Evolutionary conservation across 2,888 invertebrate genomes (phyloP).

Genomic region (Serripes groenlandicus): DNA sequence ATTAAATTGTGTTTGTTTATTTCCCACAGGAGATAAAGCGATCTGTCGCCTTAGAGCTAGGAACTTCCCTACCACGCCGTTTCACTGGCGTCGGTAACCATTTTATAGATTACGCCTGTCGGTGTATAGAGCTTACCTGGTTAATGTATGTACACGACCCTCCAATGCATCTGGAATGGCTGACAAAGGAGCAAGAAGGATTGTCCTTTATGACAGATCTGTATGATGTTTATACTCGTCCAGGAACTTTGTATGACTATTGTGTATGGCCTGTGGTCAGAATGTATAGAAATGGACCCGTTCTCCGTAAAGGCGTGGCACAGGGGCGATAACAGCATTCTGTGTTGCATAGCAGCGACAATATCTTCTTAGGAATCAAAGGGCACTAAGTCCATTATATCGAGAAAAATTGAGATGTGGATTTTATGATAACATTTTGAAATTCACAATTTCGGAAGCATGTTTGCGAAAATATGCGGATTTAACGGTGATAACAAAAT

Average conservation of each 20-base stretch:
- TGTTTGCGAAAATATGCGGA: too few relatives aligned
- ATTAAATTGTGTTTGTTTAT: too few relatives aligned
- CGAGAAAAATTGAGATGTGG: too few relatives aligned
- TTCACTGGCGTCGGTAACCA: conserved; percentile 63
- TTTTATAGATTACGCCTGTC: conserved; percentile 57
- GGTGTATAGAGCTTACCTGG: conserved; percentile 63
- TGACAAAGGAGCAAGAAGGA: conserved; percentile 63
- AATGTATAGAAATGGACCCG: conserved; percentile 55
- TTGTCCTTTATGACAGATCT: conserved; percentile 47
- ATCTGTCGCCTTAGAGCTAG: conserved; percentile 53
- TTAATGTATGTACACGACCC: conserved; percentile 68
- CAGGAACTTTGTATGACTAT: conserved; percentile 61
- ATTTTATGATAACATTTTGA: too few relatives aligned
- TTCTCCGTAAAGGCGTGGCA: conserved; percentile 62
- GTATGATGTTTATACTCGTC: conserved; percentile 49
- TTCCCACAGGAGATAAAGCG: conserved; percentile 53
- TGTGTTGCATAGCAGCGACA: too few relatives aligned
- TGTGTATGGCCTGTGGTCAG: conserved; percentile 66
- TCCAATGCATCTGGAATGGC: conserved; percentile 65
- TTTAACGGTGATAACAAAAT: too few relatives aligned
- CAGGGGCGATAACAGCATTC: conserved; percentile 43
- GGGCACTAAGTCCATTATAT: too few relatives aligned
- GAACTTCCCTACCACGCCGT: conserved; percentile 55
- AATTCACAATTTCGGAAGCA: too few relatives aligned
- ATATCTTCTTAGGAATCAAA: too few relatives aligned